These are phyloP conservation scores for Esox lucius DNA, from an alignment of 2,797 vertebrate genomes.

Conservation along the genomic window DNA sequence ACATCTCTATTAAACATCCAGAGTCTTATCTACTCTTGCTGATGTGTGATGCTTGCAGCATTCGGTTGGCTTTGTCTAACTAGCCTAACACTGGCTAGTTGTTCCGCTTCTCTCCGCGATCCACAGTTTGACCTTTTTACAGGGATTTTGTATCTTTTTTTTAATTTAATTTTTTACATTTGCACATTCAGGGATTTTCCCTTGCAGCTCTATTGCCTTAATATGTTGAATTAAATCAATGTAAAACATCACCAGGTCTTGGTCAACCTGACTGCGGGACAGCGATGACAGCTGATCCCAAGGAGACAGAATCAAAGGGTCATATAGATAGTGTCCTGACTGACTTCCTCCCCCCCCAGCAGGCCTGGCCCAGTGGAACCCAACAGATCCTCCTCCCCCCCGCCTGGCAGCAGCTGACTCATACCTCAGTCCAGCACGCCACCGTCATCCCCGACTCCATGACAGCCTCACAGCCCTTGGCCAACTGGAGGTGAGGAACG, in stretches of 20 bases:
- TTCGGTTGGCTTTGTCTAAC: constrained; percentile 34
- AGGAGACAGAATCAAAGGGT: too few species aligned
- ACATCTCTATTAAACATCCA: constrained; percentile 62
- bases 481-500: constrained; percentile 91
- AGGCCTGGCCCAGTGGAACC: constrained; percentile 95
- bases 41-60: constrained; percentile 33
- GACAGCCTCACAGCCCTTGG: constrained; percentile 88
- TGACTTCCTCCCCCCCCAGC: constrained; percentile 69
- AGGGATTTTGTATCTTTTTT: background rate
- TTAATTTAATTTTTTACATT: background rate
- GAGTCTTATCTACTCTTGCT: constrained; percentile 57
- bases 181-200: background rate
- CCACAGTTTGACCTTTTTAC: background rate
- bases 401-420: constrained; percentile 97
- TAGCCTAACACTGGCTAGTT: constrained; percentile 32
- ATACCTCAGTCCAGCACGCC: constrained; percentile 95
- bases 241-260: background rate
- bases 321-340: background rate
- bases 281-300: too few species aligned
- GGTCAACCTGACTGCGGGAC: too few species aligned
- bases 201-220: background rate
- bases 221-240: constrained; percentile 1
- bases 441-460: constrained; percentile 95
- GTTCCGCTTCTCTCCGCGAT: background rate
- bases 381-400: constrained; percentile 98